A percentile compares a stretch with the other conserved stretches of the same genome.
These are phyloP conservation scores for Dreissena polymorpha DNA, from an alignment of 1,140 invertebrate species.

Conservation along the genomic window DNA sequence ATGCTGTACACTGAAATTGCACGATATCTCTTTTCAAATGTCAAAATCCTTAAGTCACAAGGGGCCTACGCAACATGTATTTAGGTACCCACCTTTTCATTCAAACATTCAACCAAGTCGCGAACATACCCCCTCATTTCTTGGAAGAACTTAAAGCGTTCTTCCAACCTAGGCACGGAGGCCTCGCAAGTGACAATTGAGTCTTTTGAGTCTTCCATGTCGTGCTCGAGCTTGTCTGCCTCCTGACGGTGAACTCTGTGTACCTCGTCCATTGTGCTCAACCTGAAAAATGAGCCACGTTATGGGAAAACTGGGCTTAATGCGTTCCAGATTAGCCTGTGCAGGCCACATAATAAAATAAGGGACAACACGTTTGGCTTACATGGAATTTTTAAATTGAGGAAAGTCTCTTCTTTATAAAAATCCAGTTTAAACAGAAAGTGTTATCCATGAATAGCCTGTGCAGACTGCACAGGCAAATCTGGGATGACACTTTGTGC, in stretches of 20 bases:
- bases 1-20: not conserved
- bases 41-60: not conserved
- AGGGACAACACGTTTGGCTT: not conserved
- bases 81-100: slow-evolving; percentile 82
- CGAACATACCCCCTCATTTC: slow-evolving; percentile 96
- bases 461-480: too few relatives aligned
- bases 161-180: slow-evolving; percentile 83
- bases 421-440: too few relatives aligned
- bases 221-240: slow-evolving; percentile 65
- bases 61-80: slow-evolving; percentile 42
- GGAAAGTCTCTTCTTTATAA: too few relatives aligned
- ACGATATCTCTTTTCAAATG: not conserved
- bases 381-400: not conserved
- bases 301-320: not conserved
- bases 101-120: slow-evolving; percentile 97
- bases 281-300: slow-evolving; percentile 86
- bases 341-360: not conserved
- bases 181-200: slow-evolving; percentile 77
- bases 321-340: too few relatives aligned
- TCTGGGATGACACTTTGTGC: too few relatives aligned
- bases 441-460: too few relatives aligned
- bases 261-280: slow-evolving; percentile 83
- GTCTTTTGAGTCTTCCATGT: slow-evolving; percentile 82
- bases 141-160: slow-evolving; percentile 95
- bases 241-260: slow-evolving; percentile 82